Evolutionary conservation across 2,888 invertebrate genomes (phyloP), one percentile per base, ranked within the genome.

Genomic region (Protodeltote pygarga): DNA sequence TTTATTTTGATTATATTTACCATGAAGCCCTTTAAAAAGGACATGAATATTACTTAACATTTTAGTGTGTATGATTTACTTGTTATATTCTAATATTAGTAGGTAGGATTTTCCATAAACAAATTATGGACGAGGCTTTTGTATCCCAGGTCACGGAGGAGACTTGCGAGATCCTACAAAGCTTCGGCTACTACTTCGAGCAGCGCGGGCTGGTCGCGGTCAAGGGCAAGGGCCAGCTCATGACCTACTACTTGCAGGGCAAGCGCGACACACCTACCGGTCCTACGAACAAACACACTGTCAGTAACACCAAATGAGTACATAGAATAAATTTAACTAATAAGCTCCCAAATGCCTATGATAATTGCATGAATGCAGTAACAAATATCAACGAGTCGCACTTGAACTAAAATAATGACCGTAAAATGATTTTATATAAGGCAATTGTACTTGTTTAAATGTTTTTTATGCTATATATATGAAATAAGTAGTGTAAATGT

Each of bases 141-240:
- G 8, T 13, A 0, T 37, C 16, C 3, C 71, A 98, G 98, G 98
- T 99, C 15, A 98, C 98, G 0, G 97, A 98, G 80, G 98, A 99
- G 81, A 98, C 98, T 0, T 96, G 97, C 71, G 94, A 95, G 66
- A 98, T 99, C 60, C 93, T 99, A 14, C 95, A 97, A 78, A 94
- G 94, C 35, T 98, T 97, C 79, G 98, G 98, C 1, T 99, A 97
- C 86, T 95, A 95, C 58, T 98, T 99, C 83, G 97, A 97, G 82
- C 98, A 98, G 79, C 95, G 99, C 2, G 99, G 99, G 3, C 92
- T 98, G 50, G 98, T 99, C 8, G 96, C 97, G 25, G 99, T 99
- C 29, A 99, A 99, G 87, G 99, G 99, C 65, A 99, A 99, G 89
- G 99, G 99, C 8, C 96, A 98, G 81, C 93, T 99, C 46, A 96